Percentiles rank a stretch among this genome's conserved stretches.
These are phyloP conservation scores for Apteryx mantelli DNA, from an alignment of 2,113 vertebrate genomes.

Conservation along the genomic window DNA sequence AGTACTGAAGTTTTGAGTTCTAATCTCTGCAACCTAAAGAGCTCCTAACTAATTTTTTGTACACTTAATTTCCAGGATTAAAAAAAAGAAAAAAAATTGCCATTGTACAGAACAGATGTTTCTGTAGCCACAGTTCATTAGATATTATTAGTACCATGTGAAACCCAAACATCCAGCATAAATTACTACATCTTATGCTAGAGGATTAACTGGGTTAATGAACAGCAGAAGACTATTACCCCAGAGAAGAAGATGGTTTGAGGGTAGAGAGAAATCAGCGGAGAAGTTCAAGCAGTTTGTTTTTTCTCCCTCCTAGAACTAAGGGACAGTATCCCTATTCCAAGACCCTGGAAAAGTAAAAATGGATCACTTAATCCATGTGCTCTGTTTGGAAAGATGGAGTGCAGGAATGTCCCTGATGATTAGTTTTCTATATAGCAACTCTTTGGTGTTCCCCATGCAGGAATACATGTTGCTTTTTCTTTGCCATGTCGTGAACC, in stretches of 20 bases:
- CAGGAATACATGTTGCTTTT: neutral
- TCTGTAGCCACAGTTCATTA: slow-evolving; percentile 44
- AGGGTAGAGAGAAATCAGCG: neutral
- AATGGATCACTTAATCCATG: neutral
- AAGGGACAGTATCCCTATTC: neutral
- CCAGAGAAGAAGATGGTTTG: slow-evolving; percentile 35
- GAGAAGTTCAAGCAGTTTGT: neutral
- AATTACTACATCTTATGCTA: slow-evolving; percentile 16
- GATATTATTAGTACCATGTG: slow-evolving; percentile 16
- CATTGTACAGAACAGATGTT: slow-evolving; percentile 44
- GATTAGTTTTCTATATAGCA: neutral
- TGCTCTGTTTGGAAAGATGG: neutral
- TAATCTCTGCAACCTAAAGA: slow-evolving; percentile 8
- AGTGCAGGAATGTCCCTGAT: neutral
- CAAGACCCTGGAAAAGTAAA: neutral
- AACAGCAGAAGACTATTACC: slow-evolving; percentile 28
- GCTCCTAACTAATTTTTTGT: neutral
- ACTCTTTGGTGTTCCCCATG: neutral
- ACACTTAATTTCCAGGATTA: neutral
- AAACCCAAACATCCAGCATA: slow-evolving; percentile 34
- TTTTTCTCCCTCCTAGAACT: neutral
- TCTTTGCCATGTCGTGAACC: neutral
- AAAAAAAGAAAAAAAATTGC: neutral
- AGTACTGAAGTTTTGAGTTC: neutral
- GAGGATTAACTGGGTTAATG: slow-evolving; percentile 41